These are phyloP conservation scores for Mechanitis mazaeus DNA, from an alignment of 2,888 invertebrate species.

Conservation along the genomic window DNA sequence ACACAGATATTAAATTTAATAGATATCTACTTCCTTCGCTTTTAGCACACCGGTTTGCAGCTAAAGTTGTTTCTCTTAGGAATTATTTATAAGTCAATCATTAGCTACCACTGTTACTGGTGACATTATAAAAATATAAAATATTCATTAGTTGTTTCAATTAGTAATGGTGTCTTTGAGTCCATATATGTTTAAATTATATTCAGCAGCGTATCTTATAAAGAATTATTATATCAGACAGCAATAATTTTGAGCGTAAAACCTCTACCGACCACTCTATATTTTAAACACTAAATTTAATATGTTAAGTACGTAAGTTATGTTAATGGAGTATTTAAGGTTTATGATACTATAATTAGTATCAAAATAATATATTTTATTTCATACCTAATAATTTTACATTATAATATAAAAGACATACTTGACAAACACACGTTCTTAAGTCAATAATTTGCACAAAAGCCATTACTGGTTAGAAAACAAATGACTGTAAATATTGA, in stretches of 20 bases:
- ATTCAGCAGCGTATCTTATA: neutral
- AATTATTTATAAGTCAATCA: conserved; percentile 18
- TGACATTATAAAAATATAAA: no score
- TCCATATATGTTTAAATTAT: no score
- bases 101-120: conserved; percentile 7
- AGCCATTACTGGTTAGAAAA: neutral
- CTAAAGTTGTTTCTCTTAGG: conserved; percentile 12
- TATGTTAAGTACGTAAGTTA: conserved; percentile 2
- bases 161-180: no score
- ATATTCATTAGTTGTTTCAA: no score
- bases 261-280: neutral
- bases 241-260: neutral
- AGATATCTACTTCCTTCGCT: conserved; percentile 21
- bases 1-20: conserved; percentile 30
- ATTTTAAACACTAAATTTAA: neutral
- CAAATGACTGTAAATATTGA: neutral
- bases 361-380: neutral
- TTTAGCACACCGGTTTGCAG: conserved; percentile 11
- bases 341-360: neutral
- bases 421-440: neutral
- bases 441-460: neutral
- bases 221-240: neutral
- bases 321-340: neutral
- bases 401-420: neutral
- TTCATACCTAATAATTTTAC: no score